Conservation (phyloP, 2,797 vertebrate genomes). For the Yasuhikotakia modesta region DNA sequence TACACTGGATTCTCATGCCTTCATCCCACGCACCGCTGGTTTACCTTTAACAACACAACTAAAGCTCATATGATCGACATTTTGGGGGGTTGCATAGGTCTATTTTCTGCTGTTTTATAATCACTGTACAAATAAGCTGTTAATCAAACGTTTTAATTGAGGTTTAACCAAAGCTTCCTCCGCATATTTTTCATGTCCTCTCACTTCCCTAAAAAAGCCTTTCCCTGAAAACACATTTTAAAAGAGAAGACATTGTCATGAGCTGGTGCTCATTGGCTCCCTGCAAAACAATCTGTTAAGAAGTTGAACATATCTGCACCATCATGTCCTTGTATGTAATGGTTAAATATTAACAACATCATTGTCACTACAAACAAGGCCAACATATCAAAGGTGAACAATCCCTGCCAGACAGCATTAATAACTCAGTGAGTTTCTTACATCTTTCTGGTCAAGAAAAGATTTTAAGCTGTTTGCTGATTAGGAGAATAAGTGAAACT, state of each 20-base stretch:
- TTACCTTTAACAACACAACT: constrained; percentile 6
- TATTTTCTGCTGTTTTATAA: neutral
- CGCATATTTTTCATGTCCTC: constrained; percentile 27
- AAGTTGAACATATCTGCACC: neutral
- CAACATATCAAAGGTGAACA: constrained; percentile 38
- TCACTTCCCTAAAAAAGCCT: constrained; percentile 34
- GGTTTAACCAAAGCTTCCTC: constrained; percentile 23
- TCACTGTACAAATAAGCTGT: neutral
- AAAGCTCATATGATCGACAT: neutral
- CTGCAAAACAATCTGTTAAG: neutral
- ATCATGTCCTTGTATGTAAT: neutral
- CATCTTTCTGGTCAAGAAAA: constrained; percentile 7
- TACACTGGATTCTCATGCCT: constrained; percentile 20
- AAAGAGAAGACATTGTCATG: neutral
- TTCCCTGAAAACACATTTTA: constrained; percentile 51
- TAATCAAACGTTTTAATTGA: constrained; percentile 22
- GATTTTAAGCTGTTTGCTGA: neutral
- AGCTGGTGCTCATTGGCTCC: neutral
- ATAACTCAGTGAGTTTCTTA: constrained; percentile 22
- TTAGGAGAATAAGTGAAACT: neutral
- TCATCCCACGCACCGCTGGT: neutral
- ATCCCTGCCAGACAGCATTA: constrained; percentile 11
- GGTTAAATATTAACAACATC: constrained; percentile 39
- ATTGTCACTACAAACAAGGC: constrained; percentile 3
- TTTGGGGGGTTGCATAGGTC: neutral